Percentiles rank a stretch among this genome's conserved stretches.
phyloP scores from a whole-genome alignment of 2,797 vertebrate species.

The Muraenolepis orangiensis region DNA sequence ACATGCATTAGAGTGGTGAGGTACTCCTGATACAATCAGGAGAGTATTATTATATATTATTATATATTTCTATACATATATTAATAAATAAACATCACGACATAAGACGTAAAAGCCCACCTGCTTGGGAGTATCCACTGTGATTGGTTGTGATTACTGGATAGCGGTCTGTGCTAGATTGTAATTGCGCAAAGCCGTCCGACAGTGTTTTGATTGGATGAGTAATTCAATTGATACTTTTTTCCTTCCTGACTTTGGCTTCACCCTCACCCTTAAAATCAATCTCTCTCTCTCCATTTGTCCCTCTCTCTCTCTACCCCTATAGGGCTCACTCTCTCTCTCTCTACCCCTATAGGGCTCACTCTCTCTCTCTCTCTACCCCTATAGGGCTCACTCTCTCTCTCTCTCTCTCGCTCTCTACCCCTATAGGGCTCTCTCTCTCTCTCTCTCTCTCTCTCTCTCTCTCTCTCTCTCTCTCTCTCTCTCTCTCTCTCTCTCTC shows the following conservation, averaged over 20 bases:
- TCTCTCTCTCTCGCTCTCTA: too few relatives aligned
- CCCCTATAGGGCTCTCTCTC: too few relatives aligned
- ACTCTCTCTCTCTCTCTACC: too few relatives aligned
- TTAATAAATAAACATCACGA: neutral
- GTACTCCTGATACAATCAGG: neutral
- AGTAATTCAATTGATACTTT: neutral
- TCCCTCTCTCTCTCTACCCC: too few relatives aligned
- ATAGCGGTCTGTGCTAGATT: too few relatives aligned
- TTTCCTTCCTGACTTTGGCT: neutral
- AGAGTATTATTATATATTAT: neutral
- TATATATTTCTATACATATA: too few relatives aligned
- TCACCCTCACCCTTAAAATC: neutral
- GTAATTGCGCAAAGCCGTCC: neutral
- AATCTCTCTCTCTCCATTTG: too few relatives aligned
- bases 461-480: neutral
- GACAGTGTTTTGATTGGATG: neutral
- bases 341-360: too few relatives aligned
- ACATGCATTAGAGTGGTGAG: neutral
- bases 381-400: too few relatives aligned
- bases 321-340: too few relatives aligned
- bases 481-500: neutral
- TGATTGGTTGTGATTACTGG: neutral
- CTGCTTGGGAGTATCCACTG: neutral
- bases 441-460: too few relatives aligned
- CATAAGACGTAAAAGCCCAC: neutral